Percentiles rank a stretch among this genome's conserved stretches.
phyloP scores from a whole-genome alignment of 1,140 invertebrate genomes.

The Caenorhabditis brenneri region DNA sequence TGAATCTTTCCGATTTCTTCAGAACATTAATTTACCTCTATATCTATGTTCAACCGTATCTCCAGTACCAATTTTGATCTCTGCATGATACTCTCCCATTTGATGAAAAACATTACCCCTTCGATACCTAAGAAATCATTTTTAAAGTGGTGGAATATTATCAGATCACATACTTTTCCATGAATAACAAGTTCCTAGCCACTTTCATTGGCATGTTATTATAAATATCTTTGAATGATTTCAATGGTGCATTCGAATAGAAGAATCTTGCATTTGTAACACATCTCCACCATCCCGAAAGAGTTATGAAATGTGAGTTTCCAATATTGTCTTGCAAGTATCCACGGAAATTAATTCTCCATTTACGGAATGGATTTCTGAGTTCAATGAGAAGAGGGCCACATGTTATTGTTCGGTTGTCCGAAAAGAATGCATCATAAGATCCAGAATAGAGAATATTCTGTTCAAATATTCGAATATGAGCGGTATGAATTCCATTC shows the following conservation, averaged over 20 bases:
- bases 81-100: conserved; percentile 39
- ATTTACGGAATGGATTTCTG: conserved; percentile 45
- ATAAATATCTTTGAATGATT: not conserved
- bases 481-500: conserved; percentile 4
- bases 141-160: not conserved
- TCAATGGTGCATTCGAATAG: conserved; percentile 9
- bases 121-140: not conserved
- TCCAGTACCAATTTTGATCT: conserved; percentile 28
- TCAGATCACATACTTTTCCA: not conserved
- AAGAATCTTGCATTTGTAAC: conserved; percentile 41
- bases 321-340: not conserved
- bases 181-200: not conserved
- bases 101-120: conserved; percentile 14
- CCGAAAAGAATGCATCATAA: not conserved
- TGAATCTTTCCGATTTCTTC: not conserved
- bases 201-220: not conserved
- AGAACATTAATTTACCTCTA: not conserved
- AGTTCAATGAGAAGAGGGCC: conserved; percentile 45
- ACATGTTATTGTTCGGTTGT: conserved; percentile 40
- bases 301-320: conserved; percentile 12
- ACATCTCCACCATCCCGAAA: conserved; percentile 50
- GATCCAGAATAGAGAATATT: conserved; percentile 6
- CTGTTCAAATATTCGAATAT: not conserved
- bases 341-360: conserved; percentile 46
- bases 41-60: not conserved